These are phyloP conservation scores for Plagodis dolabraria DNA, from an alignment of 2,888 invertebrate genomes.

Conservation along the genomic window DNA sequence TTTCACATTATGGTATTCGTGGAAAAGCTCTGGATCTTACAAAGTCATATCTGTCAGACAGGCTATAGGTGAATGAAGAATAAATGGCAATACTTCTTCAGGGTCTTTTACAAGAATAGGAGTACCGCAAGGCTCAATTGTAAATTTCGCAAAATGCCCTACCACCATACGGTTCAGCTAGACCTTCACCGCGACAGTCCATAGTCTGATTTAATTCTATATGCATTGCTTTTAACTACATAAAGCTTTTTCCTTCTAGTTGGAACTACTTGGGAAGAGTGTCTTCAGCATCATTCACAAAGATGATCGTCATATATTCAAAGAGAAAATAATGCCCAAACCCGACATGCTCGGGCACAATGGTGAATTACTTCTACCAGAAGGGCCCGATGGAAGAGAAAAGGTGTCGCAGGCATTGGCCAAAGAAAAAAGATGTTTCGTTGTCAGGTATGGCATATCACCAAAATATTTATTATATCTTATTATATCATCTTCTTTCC, in stretches of 20 bases:
- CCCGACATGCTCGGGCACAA: conserved; percentile 72
- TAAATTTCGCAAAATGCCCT: too few species aligned
- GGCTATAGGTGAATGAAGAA: too few species aligned
- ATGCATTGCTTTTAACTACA: not conserved
- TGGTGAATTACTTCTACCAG: conserved; percentile 81
- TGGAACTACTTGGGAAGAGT: conserved; percentile 94
- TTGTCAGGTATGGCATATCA: conserved; percentile 57
- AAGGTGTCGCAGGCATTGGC: conserved; percentile 51
- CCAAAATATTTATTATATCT: not conserved
- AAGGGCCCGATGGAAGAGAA: conserved; percentile 54
- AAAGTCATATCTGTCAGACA: too few species aligned
- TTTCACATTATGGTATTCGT: too few species aligned
- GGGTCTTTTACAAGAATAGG: too few species aligned
- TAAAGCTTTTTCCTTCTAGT: conserved; percentile 74
- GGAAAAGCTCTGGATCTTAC: too few species aligned
- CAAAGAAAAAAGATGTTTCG: conserved; percentile 58
- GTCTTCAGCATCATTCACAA: conserved; percentile 91
- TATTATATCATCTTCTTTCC: not conserved
- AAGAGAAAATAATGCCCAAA: conserved; percentile 86
- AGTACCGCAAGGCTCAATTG: too few species aligned
- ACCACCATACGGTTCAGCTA: too few species aligned
- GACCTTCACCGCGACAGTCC: too few species aligned
- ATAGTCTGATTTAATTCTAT: too few species aligned
- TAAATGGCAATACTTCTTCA: too few species aligned
- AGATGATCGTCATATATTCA: conserved; percentile 91